A percentile compares a stretch with the other conserved stretches of the same genome.
Conservation (phyloP, 2,797 vertebrate genomes). For the Bradypus variegatus region DNA sequence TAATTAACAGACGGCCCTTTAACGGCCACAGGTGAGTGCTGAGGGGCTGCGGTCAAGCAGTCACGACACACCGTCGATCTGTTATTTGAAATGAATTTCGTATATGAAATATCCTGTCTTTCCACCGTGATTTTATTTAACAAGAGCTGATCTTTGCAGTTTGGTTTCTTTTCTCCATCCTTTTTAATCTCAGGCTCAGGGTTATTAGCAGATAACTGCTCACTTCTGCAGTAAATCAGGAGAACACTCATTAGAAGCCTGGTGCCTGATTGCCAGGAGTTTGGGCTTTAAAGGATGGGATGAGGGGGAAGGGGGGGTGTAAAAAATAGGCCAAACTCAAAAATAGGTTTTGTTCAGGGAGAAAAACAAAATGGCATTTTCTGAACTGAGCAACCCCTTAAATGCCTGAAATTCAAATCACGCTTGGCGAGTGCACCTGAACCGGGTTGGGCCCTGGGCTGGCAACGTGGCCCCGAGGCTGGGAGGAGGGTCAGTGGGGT, state of each 20-base stretch:
- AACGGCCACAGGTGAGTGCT: not conserved
- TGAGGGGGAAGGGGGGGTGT: not conserved
- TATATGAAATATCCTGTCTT: constrained; percentile 10
- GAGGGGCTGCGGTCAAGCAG: not conserved
- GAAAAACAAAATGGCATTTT: not conserved
- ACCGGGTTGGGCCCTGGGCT: not conserved
- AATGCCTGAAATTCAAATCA: not conserved
- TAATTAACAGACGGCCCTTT: not conserved
- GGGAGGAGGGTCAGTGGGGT: not conserved
- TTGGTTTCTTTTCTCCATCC: constrained; percentile 44
- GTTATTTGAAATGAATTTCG: not conserved
- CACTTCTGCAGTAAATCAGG: constrained; percentile 50
- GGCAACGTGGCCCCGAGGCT: not conserved
- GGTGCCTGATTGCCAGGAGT: not conserved
- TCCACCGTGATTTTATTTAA: constrained; percentile 44
- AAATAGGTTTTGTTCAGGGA: not conserved
- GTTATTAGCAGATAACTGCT: constrained; percentile 54
- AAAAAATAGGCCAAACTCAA: not conserved
- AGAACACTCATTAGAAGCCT: constrained; percentile 33
- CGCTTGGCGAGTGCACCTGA: not conserved
- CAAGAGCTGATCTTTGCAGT: constrained; percentile 46
- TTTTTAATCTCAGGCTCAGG: constrained; percentile 44
- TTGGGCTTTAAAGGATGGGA: not conserved
- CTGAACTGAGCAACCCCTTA: not conserved
- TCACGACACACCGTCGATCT: not conserved